Percentiles rank a stretch among this genome's conserved stretches.
Evolutionary conservation across 2,113 vertebrate species (phyloP).

Genomic region (Leuciscus idus): DNA sequence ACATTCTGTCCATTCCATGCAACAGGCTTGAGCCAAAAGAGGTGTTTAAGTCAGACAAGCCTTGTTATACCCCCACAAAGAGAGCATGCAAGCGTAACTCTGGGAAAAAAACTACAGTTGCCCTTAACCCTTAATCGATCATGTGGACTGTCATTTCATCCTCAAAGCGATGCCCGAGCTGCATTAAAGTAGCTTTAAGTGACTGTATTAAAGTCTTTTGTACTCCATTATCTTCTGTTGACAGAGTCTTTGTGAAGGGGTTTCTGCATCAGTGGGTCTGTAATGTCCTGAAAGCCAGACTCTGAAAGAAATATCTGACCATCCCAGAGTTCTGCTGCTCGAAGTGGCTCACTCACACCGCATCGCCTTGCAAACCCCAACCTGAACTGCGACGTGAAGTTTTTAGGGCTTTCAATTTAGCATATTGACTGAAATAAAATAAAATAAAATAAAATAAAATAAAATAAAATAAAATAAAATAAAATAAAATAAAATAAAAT

Average conservation of each 20-base stretch:
- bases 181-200: constrained; percentile 71
- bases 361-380: background rate
- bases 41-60: constrained; percentile 65
- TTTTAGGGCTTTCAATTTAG: background rate
- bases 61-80: constrained; percentile 66
- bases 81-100: constrained; percentile 61
- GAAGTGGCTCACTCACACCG: background rate
- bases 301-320: constrained; percentile 68
- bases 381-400: background rate
- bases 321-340: constrained; percentile 51
- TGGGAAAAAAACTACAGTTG: constrained; percentile 65
- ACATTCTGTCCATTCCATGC: constrained; percentile 66
- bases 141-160: constrained; percentile 66
- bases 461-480: accelerated
- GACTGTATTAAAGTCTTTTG: constrained; percentile 71
- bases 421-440: background rate
- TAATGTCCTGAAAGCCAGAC: constrained; percentile 68
- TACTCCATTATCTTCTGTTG: constrained; percentile 70
- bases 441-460: background rate
- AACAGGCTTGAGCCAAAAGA: constrained; percentile 57
- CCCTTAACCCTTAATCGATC: constrained; percentile 67
- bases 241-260: constrained; percentile 66
- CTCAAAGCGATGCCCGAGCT: constrained; percentile 65
- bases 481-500: background rate
- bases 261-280: constrained; percentile 66